Evolutionary conservation across 1,140 invertebrate species (phyloP).

Genomic region (Aphis gossypii): DNA sequence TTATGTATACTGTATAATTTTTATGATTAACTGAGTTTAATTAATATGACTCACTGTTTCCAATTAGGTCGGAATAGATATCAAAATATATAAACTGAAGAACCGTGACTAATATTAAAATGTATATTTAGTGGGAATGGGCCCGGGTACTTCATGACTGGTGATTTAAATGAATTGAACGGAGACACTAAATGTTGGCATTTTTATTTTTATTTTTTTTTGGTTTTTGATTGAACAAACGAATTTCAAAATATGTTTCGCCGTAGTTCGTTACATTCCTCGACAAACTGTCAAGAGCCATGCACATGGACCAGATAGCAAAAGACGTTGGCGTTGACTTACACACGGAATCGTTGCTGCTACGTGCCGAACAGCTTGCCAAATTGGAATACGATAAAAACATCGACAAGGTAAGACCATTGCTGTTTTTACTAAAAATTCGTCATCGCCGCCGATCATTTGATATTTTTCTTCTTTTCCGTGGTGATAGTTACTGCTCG

Average conservation of each 20-base stretch:
- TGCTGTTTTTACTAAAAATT: not conserved
- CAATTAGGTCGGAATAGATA: not conserved
- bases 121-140: not conserved
- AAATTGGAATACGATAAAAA: constrained; percentile 80
- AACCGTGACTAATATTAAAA: not conserved
- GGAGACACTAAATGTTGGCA: not conserved
- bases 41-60: no score
- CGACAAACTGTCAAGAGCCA: constrained; percentile 74
- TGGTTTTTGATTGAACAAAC: not conserved
- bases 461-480: constrained; percentile 38
- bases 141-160: no score
- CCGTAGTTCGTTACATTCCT: constrained; percentile 76
- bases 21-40: no score
- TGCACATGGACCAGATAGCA: constrained; percentile 80
- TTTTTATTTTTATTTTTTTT: not conserved
- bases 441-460: not conserved
- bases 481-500: constrained; percentile 52
- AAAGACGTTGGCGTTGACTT: constrained; percentile 80
- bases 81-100: not conserved
- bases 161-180: not conserved
- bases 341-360: constrained; percentile 78
- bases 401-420: constrained; percentile 73
- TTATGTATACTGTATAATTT: no score
- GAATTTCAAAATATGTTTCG: not conserved
- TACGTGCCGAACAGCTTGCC: constrained; percentile 78